Evolutionary conservation across 2,888 invertebrate species (phyloP).

Genomic region (Apamea anceps): DNA sequence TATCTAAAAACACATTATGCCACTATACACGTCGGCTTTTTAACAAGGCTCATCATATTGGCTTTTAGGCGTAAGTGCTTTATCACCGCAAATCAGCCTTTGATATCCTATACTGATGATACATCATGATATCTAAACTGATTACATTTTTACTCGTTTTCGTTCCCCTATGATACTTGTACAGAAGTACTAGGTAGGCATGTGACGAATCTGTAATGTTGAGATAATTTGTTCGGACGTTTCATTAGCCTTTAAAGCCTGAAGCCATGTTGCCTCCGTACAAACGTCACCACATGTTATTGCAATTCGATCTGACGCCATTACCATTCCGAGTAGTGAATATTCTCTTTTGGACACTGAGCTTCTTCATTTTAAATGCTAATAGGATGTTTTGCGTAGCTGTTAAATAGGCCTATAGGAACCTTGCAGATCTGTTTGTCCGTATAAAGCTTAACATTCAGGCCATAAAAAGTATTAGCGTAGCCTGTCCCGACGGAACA

Average conservation of each 20-base stretch:
- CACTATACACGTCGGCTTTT: slow-evolving; percentile 24
- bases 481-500: background rate
- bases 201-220: background rate
- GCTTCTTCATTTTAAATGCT: background rate
- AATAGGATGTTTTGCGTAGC: background rate
- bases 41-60: slow-evolving; percentile 17
- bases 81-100: slow-evolving; percentile 21
- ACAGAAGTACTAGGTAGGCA: background rate
- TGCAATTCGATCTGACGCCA: background rate
- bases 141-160: background rate
- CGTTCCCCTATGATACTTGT: no score
- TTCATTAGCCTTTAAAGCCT: background rate
- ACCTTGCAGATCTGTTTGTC: background rate
- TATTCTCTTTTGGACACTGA: background rate
- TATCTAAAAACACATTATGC: slow-evolving; percentile 34
- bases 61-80: slow-evolving; percentile 48
- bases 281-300: slow-evolving; percentile 8
- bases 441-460: background rate
- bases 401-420: background rate
- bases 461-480: slow-evolving; percentile 4
- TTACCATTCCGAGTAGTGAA: background rate
- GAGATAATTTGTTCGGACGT: background rate
- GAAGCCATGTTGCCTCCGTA: no score
- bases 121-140: background rate
- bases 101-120: slow-evolving; percentile 5